Evolutionary conservation across 2,888 invertebrate genomes (phyloP).

Genomic region (Alcis repandata): DNA sequence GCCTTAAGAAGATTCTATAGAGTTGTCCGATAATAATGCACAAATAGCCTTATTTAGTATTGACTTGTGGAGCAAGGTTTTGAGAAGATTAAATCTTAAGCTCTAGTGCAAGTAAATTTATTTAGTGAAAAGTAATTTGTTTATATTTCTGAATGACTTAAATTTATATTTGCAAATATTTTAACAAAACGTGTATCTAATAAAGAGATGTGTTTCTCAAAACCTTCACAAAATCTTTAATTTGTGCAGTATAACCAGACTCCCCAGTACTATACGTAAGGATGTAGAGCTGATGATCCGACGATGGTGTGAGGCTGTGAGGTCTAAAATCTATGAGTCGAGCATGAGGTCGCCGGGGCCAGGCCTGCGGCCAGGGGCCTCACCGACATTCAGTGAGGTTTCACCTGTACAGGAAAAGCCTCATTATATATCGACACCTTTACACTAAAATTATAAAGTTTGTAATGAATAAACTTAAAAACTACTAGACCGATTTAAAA

Average conservation of each 20-base stretch:
- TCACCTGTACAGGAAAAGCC: slow-evolving; percentile 64
- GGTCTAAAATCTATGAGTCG: slow-evolving; percentile 48
- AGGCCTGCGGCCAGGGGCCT: slow-evolving; percentile 59
- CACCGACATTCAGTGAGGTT: slow-evolving; percentile 79
- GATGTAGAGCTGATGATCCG: slow-evolving; percentile 45
- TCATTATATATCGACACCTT: slow-evolving; percentile 7
- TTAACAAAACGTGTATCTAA: neutral
- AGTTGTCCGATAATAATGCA: slow-evolving; percentile 32
- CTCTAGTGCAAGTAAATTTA: neutral
- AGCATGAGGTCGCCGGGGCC: slow-evolving; percentile 50
- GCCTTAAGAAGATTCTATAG: slow-evolving; percentile 48
- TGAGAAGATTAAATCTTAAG: neutral
- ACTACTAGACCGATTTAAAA: no score
- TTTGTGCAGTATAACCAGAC: slow-evolving; percentile 25
- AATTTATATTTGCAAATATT: neutral
- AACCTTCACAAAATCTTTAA: neutral
- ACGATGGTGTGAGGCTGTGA: slow-evolving; percentile 45
- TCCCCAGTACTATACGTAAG: slow-evolving; percentile 16
- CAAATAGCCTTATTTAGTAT: neutral
- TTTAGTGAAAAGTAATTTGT: neutral
- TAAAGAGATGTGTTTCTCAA: neutral
- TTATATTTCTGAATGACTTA: neutral
- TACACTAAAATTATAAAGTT: no score
- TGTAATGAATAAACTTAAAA: no score
- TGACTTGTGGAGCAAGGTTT: slow-evolving; percentile 14